Evolutionary conservation across 2,797 vertebrate genomes (phyloP), one percentile per base, ranked within the genome.

Genomic region (Mormyrops attenuatus): DNA sequence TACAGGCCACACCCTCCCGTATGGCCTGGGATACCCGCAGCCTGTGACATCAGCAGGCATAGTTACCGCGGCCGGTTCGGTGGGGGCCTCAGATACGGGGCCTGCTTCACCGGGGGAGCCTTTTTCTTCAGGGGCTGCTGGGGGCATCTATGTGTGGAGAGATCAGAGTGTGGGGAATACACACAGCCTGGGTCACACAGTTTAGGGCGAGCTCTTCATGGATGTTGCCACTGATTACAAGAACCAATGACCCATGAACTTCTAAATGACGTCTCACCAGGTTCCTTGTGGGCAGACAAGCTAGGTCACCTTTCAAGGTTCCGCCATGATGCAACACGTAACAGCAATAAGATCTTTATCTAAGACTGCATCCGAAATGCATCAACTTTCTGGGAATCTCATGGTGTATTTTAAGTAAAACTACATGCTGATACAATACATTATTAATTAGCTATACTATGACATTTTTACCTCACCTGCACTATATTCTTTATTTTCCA

Each of bases 61-160:
- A 85, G 82, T 85, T 85, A 85, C 82, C 82, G 11, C 44, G 44
- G 82, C 44, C 9, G 22, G 82, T 49, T 85, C 82, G 11, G 44
- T 30, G 82, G n/a, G 89, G 90, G 77, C 82, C 57, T 92, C 92
- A 93, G 57, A 93, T 94, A 95, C 94, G 91, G 88, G 92, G 84
- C 89, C 20, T 3, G 90, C 90, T 90, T 94, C 93, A 88, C 2
- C 90, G 87, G 89, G 86, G 90, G 90, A 87, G 17, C 91, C 90
- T 89, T 91, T 91, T 90, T 91, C 91, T 57, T 55, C 38, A 87
- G 93, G 93, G 38, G 93, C 93, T 89, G 85, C 66, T 55, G 73
- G 53, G 88, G 90, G 89, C 89, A 90, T 89, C 93, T 94, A 92
- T 55, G 87, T 0, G 17, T 13, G 89, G n/a, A 92, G 11, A 91